A percentile compares a stretch with the other conserved stretches of the same genome.
Evolutionary conservation across 2,888 invertebrate species (phyloP).

Genomic region (Machimus atricapillus): DNA sequence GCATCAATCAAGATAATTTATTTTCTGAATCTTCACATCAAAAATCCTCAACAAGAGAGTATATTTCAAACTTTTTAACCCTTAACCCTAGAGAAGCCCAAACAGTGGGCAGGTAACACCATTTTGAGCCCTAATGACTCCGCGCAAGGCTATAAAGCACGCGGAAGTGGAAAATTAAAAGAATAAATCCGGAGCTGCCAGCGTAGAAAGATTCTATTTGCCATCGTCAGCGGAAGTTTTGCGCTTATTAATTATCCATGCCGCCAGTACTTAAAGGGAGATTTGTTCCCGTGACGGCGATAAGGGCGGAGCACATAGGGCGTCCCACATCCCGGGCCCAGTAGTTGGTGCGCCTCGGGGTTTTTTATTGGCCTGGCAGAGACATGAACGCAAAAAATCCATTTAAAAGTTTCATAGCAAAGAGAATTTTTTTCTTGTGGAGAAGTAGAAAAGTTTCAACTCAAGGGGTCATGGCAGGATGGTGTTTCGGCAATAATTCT

Average conservation of each 20-base stretch:
- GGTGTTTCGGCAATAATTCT: conserved; percentile 28
- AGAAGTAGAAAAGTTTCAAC: conserved; percentile 31
- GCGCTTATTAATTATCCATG: conserved; percentile 37
- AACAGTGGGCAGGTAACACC: neutral
- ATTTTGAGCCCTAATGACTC: neutral
- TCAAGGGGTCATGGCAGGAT: conserved; percentile 16
- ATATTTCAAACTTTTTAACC: neutral
- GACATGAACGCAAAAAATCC: conserved; percentile 35
- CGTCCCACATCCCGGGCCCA: neutral
- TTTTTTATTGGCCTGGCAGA: conserved; percentile 17
- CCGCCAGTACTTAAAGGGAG: conserved; percentile 16
- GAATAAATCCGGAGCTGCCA: conserved; percentile 15
- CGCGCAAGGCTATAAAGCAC: neutral
- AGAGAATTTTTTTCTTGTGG: neutral
- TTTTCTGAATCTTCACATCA: neutral
- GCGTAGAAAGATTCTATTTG: conserved; percentile 23
- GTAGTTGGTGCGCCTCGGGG: neutral
- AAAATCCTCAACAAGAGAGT: neutral
- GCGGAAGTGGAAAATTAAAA: conserved; percentile 19
- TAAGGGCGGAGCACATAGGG: neutral
- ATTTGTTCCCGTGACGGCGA: conserved; percentile 3
- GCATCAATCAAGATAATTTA: neutral
- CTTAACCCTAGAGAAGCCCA: neutral
- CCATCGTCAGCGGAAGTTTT: conserved; percentile 32
- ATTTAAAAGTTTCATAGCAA: conserved; percentile 39